phyloP scores from a whole-genome alignment of 2,888 invertebrate species.

The Xestia ashworthii region DNA sequence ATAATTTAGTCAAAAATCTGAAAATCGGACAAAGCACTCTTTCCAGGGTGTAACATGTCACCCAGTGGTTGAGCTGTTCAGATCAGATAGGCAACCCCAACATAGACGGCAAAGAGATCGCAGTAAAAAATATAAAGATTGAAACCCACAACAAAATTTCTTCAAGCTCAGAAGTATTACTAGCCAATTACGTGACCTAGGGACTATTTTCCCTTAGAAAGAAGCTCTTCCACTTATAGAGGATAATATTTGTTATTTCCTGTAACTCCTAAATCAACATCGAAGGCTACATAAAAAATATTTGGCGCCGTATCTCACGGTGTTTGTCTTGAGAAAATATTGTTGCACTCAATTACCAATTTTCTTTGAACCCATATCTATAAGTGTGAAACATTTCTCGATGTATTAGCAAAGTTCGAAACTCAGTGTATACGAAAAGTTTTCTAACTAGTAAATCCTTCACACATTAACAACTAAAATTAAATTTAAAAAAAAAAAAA shows the following conservation, averaged over 20 bases:
- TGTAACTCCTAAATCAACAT: conserved; percentile 49
- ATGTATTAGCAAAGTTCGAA: neutral
- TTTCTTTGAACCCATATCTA: neutral
- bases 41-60: neutral
- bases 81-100: neutral
- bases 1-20: no score
- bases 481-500: no score
- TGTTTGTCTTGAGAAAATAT: conserved; percentile 41
- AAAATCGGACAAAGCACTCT: neutral
- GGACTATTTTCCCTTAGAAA: conserved; percentile 20
- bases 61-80: neutral
- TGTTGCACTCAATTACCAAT: conserved; percentile 40
- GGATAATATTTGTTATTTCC: conserved; percentile 52
- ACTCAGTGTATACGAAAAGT: no score
- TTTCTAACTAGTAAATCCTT: no score
- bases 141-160: neutral
- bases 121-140: neutral
- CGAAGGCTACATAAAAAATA: conserved; percentile 46
- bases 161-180: neutral
- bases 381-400: neutral
- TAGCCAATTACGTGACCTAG: neutral
- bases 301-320: conserved; percentile 25
- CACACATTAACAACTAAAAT: no score
- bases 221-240: conserved; percentile 20
- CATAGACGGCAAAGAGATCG: neutral